Percentiles rank a stretch among this genome's conserved stretches.
Evolutionary conservation across 2,888 invertebrate species (phyloP).

Genomic region (Leptogaster cylindrica): DNA sequence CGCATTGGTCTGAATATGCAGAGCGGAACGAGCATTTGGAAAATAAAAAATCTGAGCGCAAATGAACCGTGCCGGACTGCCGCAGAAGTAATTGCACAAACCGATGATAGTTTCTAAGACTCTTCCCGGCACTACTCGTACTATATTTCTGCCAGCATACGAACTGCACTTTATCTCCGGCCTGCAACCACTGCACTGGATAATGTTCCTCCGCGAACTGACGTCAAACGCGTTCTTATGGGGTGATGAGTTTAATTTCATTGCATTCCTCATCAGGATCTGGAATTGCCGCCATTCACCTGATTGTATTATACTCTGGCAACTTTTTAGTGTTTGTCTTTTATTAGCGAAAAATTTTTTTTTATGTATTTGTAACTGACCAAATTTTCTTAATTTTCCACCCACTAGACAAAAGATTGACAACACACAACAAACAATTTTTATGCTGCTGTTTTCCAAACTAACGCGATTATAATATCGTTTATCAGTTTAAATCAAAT

Average conservation of each 20-base stretch:
- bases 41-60: slow-evolving; percentile 40
- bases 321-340: no score
- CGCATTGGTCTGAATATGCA: slow-evolving; percentile 32
- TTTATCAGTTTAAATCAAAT: no score
- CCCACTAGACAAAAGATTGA: not conserved
- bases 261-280: not conserved
- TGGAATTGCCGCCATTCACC: slow-evolving; percentile 7
- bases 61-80: slow-evolving; percentile 44
- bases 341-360: no score
- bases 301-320: slow-evolving; percentile 3
- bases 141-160: not conserved
- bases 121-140: not conserved
- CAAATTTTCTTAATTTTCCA: no score
- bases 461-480: no score
- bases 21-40: slow-evolving; percentile 37
- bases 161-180: not conserved
- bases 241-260: not conserved
- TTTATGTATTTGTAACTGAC: no score
- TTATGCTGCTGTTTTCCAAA: no score
- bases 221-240: not conserved
- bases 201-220: slow-evolving; percentile 17
- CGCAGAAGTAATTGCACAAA: slow-evolving; percentile 37
- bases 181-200: slow-evolving; percentile 27
- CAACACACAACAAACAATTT: no score
- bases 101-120: slow-evolving; percentile 18